Conservation (phyloP, 2,888 invertebrate genomes). For the Dryobota labecula region DNA sequence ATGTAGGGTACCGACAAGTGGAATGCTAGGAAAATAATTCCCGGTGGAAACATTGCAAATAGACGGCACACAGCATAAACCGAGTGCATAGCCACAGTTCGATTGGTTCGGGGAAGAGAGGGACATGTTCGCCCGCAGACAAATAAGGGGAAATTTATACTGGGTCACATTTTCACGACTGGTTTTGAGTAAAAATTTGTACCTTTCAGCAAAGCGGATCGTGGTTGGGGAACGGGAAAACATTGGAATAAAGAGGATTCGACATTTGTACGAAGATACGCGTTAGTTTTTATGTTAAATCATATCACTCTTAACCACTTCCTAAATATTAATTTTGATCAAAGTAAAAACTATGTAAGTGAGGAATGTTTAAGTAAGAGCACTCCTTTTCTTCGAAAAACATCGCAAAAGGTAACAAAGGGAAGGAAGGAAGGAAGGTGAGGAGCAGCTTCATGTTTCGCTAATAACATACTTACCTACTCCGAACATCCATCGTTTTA, state of each 20-base stretch:
- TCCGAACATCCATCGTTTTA: background rate
- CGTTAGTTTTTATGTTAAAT: background rate
- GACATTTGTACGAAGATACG: background rate
- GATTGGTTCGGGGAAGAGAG: constrained; percentile 63
- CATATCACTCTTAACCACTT: background rate
- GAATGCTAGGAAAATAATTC: constrained; percentile 74
- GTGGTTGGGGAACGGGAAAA: background rate
- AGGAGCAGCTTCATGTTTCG: constrained; percentile 16
- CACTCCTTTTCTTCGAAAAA: background rate
- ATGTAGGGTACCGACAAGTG: constrained; percentile 54
- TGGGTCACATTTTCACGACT: constrained; percentile 43
- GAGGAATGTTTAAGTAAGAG: background rate
- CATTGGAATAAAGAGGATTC: constrained; percentile 4
- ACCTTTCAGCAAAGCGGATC: constrained; percentile 40
- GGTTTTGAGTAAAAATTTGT: constrained; percentile 46
- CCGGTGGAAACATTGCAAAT: constrained; percentile 70
- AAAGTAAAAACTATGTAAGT: background rate
- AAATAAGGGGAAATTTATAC: constrained; percentile 56
- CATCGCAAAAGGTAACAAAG: constrained; percentile 2
- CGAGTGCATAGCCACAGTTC: constrained; percentile 66
- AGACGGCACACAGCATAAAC: constrained; percentile 60
- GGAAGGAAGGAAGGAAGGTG: background rate
- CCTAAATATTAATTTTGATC: background rate
- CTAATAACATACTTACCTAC: background rate
- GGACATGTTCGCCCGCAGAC: constrained; percentile 49